Evolutionary conservation across 1,140 invertebrate genomes (phyloP), one percentile per base, ranked within the genome.

Genomic region (Littorina saxatilis): DNA sequence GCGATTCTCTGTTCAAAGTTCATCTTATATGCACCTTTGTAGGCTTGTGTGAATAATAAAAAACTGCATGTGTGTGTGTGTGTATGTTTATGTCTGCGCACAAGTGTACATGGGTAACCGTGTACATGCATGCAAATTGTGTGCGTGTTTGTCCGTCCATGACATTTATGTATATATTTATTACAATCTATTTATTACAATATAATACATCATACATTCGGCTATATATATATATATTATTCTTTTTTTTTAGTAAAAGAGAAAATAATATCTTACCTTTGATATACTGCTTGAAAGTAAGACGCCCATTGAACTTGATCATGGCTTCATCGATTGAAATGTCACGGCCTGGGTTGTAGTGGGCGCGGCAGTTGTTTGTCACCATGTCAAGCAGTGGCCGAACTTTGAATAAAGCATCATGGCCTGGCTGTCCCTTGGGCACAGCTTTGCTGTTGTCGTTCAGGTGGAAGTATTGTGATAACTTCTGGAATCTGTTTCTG

Each of bases 261-360:
- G 15, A 27, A 66, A 1, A 4, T 35, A 4, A 29, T 13, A 7
- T 0, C 61, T 66, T 32, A 90, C 91, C 82, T 93, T 93, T 80
- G 91, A 89, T 78, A 83, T 93, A 93, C 82, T 93, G 92, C 86
- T 92, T 92, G 74, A 89, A 47, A 80, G 85, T 85, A 82, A 91
- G 87, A 74, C 83, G 81, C 5, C 91, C 91, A 88, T 92, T 93
- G 55, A 90, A 93, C 20, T 90, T 86, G 82, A 93, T 91, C 88
- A 93, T 93, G 86, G 90, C 90, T 85, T 93, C 91, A 86, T 93
- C 88, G 35, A 90, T 74, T 35, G 83, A 76, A 1, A 88, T 35
- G 35, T 87, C 27, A 11, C 29, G 66, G 27, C 37, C 43, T 40
- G 80, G 79, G 4, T 79, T 58, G 66, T 86, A 85, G 2, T 61